phyloP scores from a whole-genome alignment of 2,888 invertebrate species.

The Crossocerus cetratus region DNA sequence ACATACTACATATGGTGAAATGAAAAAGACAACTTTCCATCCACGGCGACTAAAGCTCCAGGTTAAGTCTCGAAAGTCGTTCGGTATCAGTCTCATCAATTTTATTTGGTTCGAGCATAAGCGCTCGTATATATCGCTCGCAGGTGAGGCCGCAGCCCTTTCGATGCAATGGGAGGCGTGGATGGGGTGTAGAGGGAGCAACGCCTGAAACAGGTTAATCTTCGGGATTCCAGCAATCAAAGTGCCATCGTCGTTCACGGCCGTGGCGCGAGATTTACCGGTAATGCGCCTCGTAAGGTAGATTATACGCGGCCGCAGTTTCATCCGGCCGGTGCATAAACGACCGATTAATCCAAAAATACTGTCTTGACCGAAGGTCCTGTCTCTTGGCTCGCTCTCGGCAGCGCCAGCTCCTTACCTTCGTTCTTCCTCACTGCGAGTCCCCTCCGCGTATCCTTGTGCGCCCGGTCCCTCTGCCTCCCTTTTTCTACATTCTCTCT shows the following conservation, averaged over 20 bases:
- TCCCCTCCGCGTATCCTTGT: neutral
- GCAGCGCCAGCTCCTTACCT: too few species aligned
- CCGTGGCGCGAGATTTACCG: conserved; percentile 68
- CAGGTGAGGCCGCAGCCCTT: conserved; percentile 36
- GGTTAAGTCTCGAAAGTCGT: neutral
- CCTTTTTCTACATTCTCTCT: neutral
- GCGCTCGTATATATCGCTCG: neutral
- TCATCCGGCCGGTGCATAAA: conserved; percentile 62
- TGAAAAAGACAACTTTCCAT: too few species aligned
- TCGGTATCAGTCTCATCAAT: conserved; percentile 1
- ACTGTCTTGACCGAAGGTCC: conserved; percentile 58
- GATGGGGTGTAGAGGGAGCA: conserved; percentile 5
- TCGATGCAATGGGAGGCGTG: conserved; percentile 5
- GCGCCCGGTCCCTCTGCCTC: neutral
- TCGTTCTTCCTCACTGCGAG: too few species aligned
- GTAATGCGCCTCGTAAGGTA: conserved; percentile 69
- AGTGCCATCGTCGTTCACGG: conserved; percentile 62
- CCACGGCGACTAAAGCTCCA: too few species aligned
- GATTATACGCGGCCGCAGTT: conserved; percentile 53
- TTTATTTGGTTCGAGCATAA: too few species aligned
- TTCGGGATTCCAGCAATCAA: conserved; percentile 64
- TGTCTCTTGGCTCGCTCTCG: neutral
- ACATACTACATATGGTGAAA: too few species aligned
- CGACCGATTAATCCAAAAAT: conserved; percentile 71
- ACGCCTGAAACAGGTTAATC: conserved; percentile 68